Conservation (phyloP, 2,113 vertebrate genomes). For the Calidris pugnax region DNA sequence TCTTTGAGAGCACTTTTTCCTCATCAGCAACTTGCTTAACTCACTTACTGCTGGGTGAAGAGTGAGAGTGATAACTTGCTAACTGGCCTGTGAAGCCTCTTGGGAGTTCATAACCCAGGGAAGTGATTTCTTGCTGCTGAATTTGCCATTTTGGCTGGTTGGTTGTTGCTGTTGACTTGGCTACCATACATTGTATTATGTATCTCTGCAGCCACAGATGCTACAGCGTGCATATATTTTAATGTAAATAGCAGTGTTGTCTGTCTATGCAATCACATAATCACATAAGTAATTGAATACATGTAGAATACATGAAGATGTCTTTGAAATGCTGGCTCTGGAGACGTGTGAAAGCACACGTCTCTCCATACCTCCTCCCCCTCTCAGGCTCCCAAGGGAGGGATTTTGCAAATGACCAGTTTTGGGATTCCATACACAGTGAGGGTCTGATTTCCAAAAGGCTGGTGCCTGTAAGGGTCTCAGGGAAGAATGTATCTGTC, state of each 20-base stretch:
- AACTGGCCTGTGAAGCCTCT: neutral
- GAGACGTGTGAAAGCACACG: neutral
- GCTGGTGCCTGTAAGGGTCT: neutral
- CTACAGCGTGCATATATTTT: neutral
- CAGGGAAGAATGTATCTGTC: neutral
- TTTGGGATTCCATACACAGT: fast-evolving
- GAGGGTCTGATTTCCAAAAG: neutral
- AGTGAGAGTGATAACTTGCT: neutral
- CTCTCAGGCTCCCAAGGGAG: neutral
- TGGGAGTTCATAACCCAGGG: neutral
- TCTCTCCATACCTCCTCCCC: neutral
- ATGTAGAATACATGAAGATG: neutral
- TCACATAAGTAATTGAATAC: neutral
- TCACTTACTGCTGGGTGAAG: neutral
- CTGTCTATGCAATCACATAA: neutral
- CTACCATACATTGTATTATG: neutral
- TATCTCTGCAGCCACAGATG: neutral
- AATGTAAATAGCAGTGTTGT: neutral
- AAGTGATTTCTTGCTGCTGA: neutral
- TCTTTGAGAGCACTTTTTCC: constrained; percentile 1
- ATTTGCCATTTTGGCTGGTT: neutral
- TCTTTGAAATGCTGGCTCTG: neutral
- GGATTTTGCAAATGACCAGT: neutral
- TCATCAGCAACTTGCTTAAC: neutral
- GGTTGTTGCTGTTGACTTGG: neutral